Base-by-base conservation (phyloP, 2,797 vertebrate genomes). In the Melanotaenia parkinsoni region DNA sequence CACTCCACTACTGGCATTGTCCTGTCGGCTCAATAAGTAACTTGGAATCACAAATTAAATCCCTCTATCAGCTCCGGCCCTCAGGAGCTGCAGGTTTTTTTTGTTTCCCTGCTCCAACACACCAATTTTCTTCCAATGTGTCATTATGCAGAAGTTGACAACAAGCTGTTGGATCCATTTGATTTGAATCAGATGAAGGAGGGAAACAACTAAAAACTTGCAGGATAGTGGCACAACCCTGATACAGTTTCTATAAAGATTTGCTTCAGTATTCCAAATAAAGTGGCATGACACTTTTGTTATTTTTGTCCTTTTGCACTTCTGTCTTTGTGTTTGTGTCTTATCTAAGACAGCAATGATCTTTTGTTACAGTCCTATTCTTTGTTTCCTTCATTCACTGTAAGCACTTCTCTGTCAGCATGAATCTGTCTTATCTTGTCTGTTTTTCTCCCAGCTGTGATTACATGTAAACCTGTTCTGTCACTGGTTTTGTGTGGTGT, bases 321-420 rank as follows among this genome's bases (percentile, higher is more conserved):
- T 76, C 28, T 82, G 74, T 83, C 65, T 54, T 71, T 37, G 12
- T 96, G 94, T 96, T 81, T 90, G 20, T 91, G 47, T 83, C 72
- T 82, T 89, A 76, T 93, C 69, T 69, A 62, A 67, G 26, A 66
- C 81, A 38, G 28, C 4, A 26, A 51, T 60, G 2, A 43, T 43
- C 47, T 72, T 74, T 67, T 79, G 11, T 81, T 74, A 59, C 75
- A 92, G 91, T 86, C 86, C 85, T 70, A 70, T 72, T 86, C 50
- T 80, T 69, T 78, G 22, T 77, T 33, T 82, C 89, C 91, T 92
- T 88, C 92, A 80, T 95, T 88, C 86, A 77, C 82, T 94, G 87
- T 94, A 86, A 88, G 82, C 91, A 89, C 85, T 88, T 89, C 90
- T 89, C 78, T 93, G 93, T 95, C 92, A 81, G 95, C 96, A 95